phyloP scores from a whole-genome alignment of 2,888 invertebrate species.

The Acanthoscelides obtectus region DNA sequence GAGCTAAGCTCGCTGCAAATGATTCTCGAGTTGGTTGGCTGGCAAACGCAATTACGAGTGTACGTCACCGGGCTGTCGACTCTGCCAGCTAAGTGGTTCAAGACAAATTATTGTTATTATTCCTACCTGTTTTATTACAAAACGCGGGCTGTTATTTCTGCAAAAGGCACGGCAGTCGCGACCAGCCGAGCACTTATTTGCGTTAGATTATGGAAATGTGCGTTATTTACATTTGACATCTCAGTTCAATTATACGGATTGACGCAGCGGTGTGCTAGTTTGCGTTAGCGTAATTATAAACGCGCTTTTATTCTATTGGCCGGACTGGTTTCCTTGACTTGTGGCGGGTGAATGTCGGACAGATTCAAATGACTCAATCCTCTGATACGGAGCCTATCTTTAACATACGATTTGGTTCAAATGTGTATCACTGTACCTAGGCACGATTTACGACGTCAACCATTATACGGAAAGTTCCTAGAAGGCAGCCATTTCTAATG shows the following conservation, averaged over 20 bases:
- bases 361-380: no score
- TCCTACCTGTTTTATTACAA: slow-evolving; percentile 18
- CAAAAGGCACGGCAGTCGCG: slow-evolving; percentile 12
- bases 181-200: neutral
- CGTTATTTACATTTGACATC: neutral
- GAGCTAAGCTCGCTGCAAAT: neutral
- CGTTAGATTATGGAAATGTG: neutral
- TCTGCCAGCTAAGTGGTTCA: slow-evolving; percentile 20
- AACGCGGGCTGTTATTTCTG: slow-evolving; percentile 15
- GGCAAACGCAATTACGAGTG: neutral
- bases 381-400: no score
- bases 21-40: neutral
- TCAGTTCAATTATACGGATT: neutral
- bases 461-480: no score
- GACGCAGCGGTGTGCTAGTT: neutral
- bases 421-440: no score
- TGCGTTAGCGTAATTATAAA: neutral
- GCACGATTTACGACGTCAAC: no score
- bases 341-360: no score
- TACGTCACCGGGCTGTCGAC: slow-evolving; percentile 6
- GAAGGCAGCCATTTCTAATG: no score
- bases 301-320: neutral
- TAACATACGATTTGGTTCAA: no score
- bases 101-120: slow-evolving; percentile 23
- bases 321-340: no score